Evolutionary conservation across 2,797 vertebrate genomes (phyloP).

Genomic region (Malurus leucopterus): DNA sequence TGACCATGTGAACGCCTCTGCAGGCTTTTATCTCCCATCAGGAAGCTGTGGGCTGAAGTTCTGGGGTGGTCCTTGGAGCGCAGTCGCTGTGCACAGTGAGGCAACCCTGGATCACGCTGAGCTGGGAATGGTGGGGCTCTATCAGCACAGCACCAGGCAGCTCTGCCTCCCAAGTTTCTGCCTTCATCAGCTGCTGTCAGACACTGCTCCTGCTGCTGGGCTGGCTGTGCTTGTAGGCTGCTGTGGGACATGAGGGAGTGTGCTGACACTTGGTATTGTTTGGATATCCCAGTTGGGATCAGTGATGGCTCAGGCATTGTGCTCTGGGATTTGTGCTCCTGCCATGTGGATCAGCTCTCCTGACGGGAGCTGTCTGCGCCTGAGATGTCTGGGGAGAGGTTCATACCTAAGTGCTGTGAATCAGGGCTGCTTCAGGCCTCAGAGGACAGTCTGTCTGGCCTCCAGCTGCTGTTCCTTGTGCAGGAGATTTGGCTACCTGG

Average conservation of each 20-base stretch:
- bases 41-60: constrained; percentile 58
- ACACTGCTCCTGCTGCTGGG: neutral
- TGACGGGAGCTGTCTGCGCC: neutral
- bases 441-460: neutral
- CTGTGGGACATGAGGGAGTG: neutral
- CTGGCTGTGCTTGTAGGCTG: neutral
- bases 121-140: neutral
- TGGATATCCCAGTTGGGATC: neutral
- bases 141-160: neutral
- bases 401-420: neutral
- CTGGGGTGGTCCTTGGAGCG: constrained; percentile 45
- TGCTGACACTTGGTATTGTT: neutral
- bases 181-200: neutral
- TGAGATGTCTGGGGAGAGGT: neutral
- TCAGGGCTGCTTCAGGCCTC: neutral
- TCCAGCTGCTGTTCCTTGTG: constrained; percentile 30
- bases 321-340: neutral
- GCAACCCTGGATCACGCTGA: neutral
- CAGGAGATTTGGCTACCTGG: constrained; percentile 4
- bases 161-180: constrained; percentile 31
- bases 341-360: constrained; percentile 16
- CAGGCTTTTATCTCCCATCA: constrained; percentile 49
- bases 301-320: neutral
- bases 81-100: neutral
- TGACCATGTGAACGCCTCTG: constrained; percentile 36